These are phyloP conservation scores for Pseudopipra pipra DNA, from an alignment of 2,113 vertebrate species.

Conservation along the genomic window DNA sequence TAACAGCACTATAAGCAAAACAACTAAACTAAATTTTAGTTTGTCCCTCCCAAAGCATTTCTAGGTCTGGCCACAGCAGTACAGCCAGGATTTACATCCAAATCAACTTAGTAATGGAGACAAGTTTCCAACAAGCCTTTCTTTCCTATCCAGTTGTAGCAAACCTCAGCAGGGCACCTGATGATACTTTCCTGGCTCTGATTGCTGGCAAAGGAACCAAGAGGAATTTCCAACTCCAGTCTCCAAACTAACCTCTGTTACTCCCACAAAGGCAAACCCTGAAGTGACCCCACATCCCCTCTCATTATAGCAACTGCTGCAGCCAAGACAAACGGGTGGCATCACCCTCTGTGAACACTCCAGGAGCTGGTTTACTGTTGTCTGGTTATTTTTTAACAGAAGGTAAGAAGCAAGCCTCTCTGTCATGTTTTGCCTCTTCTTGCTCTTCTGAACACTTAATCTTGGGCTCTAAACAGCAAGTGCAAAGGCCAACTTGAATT, in stretches of 20 bases:
- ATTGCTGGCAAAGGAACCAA: background rate
- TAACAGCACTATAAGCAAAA: background rate
- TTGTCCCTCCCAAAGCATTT: background rate
- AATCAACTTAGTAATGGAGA: background rate
- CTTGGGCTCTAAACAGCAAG: background rate
- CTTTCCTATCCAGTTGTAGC: background rate
- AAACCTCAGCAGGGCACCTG: background rate
- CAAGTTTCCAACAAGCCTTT: background rate
- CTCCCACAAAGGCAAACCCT: background rate
- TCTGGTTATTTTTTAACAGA: constrained; percentile 56
- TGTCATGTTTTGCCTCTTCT: background rate
- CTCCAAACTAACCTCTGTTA: background rate
- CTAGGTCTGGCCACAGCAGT: background rate
- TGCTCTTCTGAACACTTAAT: constrained; percentile 20
- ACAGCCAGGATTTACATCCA: background rate
- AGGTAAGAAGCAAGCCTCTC: background rate
- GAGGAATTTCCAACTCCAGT: background rate
- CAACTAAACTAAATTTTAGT: background rate
- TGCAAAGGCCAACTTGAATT: background rate
- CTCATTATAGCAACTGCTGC: background rate
- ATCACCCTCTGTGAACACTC: background rate
- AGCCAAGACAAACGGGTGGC: constrained; percentile 32
- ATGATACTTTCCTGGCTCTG: constrained; percentile 1
- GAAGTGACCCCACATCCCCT: background rate
- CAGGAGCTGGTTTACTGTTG: constrained; percentile 26